Base-by-base conservation (phyloP, 1,140 invertebrate genomes). In the Mactra quadrangularis region DNA sequence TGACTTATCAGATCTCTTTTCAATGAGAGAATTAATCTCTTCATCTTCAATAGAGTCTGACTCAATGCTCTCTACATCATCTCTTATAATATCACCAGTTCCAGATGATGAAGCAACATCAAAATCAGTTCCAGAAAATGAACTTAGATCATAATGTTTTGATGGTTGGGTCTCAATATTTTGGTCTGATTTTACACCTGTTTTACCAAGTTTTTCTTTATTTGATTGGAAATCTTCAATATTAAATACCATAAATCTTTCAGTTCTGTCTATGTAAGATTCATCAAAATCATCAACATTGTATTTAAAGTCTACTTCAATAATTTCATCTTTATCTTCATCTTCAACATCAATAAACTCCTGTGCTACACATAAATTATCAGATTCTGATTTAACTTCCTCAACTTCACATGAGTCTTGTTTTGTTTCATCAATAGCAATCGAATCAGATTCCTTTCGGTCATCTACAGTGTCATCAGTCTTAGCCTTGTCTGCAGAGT, bases 191-290 rank as follows among this genome's bases (percentile, higher is more conserved):
- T 45, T 64, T 17, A 50, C 17, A 41, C 64, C 82, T 31, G 70
- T 50, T 9, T 45, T 57, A 53, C 78, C 55, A 31, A 38, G 60
- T 53, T 38, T 72, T 57, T 78, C 45, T 41, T 68, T 47, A 59
- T 19, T 82, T 6, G 47, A 79, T 15, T 82, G 68, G 2, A 83
- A 79, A 57, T 62, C 84, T 52, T 70, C 68, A 47, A 66, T 68
- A 29, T 83, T 66, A 25, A 77, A 52, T 75, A 55, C 66, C 17
- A 84, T 79, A 79, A 88, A 88, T 6, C 47, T 17, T 68, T 88
- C 87, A 74, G 71, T 83, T 71, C 88, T 86, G 60, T 89, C 88
- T 29, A 87, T 76, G 35, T 77, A 87, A 64, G 50, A 53, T 55
- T 87, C 84, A 55, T 66, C 45, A 68, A 81, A 62, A 19, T 33